These are phyloP conservation scores for Leuciscus waleckii DNA, from an alignment of 2,797 vertebrate species.

Conservation along the genomic window DNA sequence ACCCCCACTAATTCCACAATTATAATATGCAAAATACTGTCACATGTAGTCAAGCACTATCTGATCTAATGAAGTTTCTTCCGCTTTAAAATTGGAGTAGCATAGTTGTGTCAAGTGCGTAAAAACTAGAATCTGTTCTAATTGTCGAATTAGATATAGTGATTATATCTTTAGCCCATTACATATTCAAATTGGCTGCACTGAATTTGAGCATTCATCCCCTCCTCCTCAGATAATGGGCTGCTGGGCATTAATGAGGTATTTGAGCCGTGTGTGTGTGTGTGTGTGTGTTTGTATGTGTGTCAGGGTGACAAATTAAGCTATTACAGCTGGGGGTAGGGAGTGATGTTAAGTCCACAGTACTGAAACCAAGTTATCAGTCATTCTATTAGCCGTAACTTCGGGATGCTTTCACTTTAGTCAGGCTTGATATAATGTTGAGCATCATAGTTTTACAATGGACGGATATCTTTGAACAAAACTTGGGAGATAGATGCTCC, in stretches of 20 bases:
- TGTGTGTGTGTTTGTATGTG: conserved; percentile 20
- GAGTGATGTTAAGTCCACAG: conserved; percentile 50
- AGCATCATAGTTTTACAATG: not conserved
- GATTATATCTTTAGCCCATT: conserved; percentile 76
- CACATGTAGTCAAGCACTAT: conserved; percentile 19
- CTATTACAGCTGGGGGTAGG: conserved; percentile 63
- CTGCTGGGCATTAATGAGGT: conserved; percentile 81
- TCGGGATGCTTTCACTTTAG: conserved; percentile 24
- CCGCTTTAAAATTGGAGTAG: conserved; percentile 56
- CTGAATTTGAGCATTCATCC: conserved; percentile 67
- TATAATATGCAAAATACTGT: conserved; percentile 28
- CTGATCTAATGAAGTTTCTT: conserved; percentile 30
- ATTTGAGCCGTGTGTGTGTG: conserved; percentile 68
- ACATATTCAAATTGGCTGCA: conserved; percentile 82
- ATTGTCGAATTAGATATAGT: conserved; percentile 75
- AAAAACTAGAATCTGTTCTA: conserved; percentile 73
- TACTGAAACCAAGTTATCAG: conserved; percentile 31
- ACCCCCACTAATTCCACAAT: conserved; percentile 42
- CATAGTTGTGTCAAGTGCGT: conserved; percentile 62
- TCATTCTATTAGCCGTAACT: conserved; percentile 30
- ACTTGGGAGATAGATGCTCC: not conserved
- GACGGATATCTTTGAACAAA: conserved; percentile 10
- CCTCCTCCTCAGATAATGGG: conserved; percentile 74
- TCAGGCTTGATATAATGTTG: not conserved
- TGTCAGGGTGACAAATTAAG: conserved; percentile 76